Conservation (phyloP, 2,113 vertebrate genomes). For the Arizona elegans region DNA sequence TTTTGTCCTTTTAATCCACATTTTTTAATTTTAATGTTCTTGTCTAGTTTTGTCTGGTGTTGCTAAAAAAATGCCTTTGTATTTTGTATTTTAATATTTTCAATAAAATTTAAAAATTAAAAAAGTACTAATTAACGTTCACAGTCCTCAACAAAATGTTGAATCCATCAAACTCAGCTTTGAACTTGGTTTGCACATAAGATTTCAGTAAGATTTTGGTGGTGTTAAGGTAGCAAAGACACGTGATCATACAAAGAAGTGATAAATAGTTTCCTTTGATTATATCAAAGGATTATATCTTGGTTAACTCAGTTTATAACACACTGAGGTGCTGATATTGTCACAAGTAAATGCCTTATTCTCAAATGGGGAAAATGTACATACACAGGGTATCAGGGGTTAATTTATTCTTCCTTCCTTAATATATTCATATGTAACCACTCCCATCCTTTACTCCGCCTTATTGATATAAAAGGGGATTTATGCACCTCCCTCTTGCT, state of each 20-base stretch:
- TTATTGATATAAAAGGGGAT: no score
- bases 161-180: background rate
- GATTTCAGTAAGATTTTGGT: background rate
- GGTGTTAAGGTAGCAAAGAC: background rate
- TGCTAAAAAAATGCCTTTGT: background rate
- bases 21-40: background rate
- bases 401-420: no score
- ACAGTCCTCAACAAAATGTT: background rate
- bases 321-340: background rate
- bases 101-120: background rate
- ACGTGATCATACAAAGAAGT: background rate
- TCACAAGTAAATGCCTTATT: no score
- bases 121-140: background rate
- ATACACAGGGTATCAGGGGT: no score
- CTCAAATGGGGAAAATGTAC: no score
- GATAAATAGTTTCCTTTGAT: background rate
- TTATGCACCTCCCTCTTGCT: no score
- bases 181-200: background rate
- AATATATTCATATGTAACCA: no score
- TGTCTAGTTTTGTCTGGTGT: background rate
- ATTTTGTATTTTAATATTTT: background rate
- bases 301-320: background rate
- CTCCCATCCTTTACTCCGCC: no score
- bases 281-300: background rate
- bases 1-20: background rate